Base-by-base conservation (phyloP, 2,888 invertebrate species). In the Cephus sareptanus region DNA sequence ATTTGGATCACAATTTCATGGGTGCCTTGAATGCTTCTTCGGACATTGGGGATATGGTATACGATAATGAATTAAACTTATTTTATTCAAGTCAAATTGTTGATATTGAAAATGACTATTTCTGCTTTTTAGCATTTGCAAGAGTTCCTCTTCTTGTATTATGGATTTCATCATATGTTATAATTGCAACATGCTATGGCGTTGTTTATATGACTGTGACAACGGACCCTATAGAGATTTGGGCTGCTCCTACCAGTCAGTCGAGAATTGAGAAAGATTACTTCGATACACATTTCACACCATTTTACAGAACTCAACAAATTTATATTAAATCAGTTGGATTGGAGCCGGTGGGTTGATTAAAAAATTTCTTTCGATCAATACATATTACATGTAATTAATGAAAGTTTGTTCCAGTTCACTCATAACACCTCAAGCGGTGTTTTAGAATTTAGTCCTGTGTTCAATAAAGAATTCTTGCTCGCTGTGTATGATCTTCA, bases 261-360 rank as follows among this genome's bases (percentile, higher is more conserved):
- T 96, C 98, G 68, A 94, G 98, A 79, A 89, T 94, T 70, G 97
- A 99, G 88, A 96, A 98, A 89, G 94, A 97, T 81, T 98, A 96
- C 89, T 99, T 96, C 87, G 98, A 99, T 90, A 92, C 93, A 23
- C 94, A 96, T 86, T 99, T 99, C 90, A 95, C 95, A 12, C 98
- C 98, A 0, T 98, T 98, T 92, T 98, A 97, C 90, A 94, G 98
- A 76, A 96, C 97, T 3, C 95, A 98, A 87, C 98, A 98, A 92
- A 92, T 99, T 76, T 98, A 97, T 86, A 93, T 99, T 56, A 96
- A 94, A 88, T 92, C 96, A 0, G 92, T 93, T 0, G 93, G 93
- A 1, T 91, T 94, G 69, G 91, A 93, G 0, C 88, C 90, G 76
- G 94, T 95, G 90, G 90, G 91, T 86, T 15, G 11, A 75, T 69